Base-by-base conservation (phyloP, 2,797 vertebrate species). In the Clangula hyemalis region DNA sequence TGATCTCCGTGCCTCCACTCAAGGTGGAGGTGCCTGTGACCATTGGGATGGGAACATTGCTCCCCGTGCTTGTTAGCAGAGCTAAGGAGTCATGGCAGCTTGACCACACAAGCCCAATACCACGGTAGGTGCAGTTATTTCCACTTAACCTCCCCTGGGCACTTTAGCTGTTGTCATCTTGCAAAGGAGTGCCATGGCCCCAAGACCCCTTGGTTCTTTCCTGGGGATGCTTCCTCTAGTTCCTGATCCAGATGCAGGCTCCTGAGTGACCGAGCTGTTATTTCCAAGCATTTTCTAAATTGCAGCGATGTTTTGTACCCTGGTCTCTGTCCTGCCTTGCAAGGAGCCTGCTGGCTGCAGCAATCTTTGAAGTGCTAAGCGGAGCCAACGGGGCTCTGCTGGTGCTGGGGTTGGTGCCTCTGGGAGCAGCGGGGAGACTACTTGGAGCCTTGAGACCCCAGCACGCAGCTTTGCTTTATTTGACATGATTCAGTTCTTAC, bases 371-470 rank as follows among this genome's bases (percentile, higher is more conserved):
- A n/a, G 53, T 20, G 62, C 82, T 68, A 16, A 38, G 64, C 22
- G 15, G 41, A 13, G 38, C 58, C 0, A 0, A 4, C 17, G 2
- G 30, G 3, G 19, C 76, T 69, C 66, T 51, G 62, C 27, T 3
- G 1, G 60, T 32, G 57, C 62, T 72, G 1, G 3, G 62, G 73
- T 8, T 25, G 28, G 69, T 17, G 68, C 58, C 65, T 20, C 20
- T 20, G 36, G 3, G 2, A 28, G 25, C 21, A 12, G 19, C 0
- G 0, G 0, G 8, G 70, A 81, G 71, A 38, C 86, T 65, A 2
- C 6, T 1, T 3, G 5, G 76, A 4, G 39, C 64, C 78, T 74
- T 0, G 0, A 89, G 58, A 53, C 64, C 84, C 73, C 17, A 2
- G 53, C 0, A 0, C 2, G 0, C 38, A 28, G 89, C 95, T 94